Evolutionary conservation across 1,140 invertebrate species (phyloP).

Genomic region (Ditylenchus dipsaci): DNA sequence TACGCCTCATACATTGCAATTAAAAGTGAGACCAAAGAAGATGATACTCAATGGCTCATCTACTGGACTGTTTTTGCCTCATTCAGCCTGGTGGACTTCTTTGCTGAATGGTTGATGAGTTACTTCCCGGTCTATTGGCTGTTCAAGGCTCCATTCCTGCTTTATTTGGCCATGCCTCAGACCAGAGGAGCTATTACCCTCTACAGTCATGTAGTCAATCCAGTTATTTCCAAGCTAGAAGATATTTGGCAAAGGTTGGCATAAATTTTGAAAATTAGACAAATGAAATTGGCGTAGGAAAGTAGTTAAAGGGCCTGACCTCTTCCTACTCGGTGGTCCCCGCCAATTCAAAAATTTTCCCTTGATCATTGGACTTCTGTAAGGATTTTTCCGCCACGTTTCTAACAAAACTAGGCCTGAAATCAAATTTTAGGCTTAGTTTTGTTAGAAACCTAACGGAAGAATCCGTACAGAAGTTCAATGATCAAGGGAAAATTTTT

Average conservation of each 20-base stretch:
- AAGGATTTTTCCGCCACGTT: too few relatives aligned
- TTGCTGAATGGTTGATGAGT: conserved; percentile 73
- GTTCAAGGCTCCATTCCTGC: conserved; percentile 37
- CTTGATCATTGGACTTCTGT: too few relatives aligned
- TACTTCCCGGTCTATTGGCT: conserved; percentile 42
- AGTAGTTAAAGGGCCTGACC: too few relatives aligned
- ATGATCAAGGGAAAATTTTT: too few relatives aligned
- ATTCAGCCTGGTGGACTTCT: conserved; percentile 60
- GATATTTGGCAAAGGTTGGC: background rate
- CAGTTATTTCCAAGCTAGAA: conserved; percentile 19
- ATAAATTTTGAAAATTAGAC: too few relatives aligned
- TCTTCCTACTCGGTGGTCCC: too few relatives aligned
- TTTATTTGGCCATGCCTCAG: conserved; percentile 35
- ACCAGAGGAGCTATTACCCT: conserved; percentile 23
- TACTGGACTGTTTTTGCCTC: conserved; percentile 49
- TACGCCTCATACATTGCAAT: conserved; percentile 31
- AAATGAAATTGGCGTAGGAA: too few relatives aligned
- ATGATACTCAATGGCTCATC: conserved; percentile 46
- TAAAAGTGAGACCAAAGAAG: conserved; percentile 36
- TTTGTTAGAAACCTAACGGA: too few relatives aligned
- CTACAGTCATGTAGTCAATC: conserved; percentile 28
- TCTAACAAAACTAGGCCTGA: too few relatives aligned
- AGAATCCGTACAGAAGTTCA: too few relatives aligned
- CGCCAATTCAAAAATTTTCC: too few relatives aligned
- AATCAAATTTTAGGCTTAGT: too few relatives aligned